Conservation (phyloP, 2,113 vertebrate genomes). For the Zapus hudsonius region DNA sequence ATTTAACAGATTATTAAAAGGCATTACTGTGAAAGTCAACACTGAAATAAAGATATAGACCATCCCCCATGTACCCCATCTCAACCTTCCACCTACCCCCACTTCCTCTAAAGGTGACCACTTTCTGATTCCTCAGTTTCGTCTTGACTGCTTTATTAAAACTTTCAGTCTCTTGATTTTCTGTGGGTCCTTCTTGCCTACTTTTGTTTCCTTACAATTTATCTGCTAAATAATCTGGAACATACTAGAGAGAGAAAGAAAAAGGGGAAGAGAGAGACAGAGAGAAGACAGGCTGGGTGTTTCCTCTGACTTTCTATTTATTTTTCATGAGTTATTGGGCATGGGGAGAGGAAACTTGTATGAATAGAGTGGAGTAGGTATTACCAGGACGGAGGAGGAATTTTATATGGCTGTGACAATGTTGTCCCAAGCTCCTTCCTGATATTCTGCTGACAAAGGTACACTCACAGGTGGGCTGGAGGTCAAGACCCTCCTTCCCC, state of each 20-base stretch:
- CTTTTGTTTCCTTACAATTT: background rate
- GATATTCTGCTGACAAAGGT: background rate
- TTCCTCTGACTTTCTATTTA: background rate
- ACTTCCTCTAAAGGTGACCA: background rate
- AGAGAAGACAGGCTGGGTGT: background rate
- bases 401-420: background rate
- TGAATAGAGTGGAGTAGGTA: background rate
- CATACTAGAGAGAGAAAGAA: background rate
- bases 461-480: background rate
- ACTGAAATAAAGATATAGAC: background rate
- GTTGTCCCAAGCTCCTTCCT: background rate
- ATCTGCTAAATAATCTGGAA: conserved; percentile 23
- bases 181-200: background rate
- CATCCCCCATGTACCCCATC: rapidly evolving
- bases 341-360: background rate
- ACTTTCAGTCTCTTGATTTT: background rate
- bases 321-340: background rate
- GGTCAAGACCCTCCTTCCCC: background rate
- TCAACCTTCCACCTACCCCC: background rate
- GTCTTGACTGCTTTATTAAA: background rate
- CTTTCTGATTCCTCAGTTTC: background rate
- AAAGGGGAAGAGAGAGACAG: background rate
- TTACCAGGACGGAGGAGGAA: background rate
- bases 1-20: background rate
- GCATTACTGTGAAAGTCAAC: rapidly evolving